A percentile compares a stretch with the other conserved stretches of the same genome.
phyloP scores from a whole-genome alignment of 2,888 invertebrate species.

The Erebia epiphron region DNA sequence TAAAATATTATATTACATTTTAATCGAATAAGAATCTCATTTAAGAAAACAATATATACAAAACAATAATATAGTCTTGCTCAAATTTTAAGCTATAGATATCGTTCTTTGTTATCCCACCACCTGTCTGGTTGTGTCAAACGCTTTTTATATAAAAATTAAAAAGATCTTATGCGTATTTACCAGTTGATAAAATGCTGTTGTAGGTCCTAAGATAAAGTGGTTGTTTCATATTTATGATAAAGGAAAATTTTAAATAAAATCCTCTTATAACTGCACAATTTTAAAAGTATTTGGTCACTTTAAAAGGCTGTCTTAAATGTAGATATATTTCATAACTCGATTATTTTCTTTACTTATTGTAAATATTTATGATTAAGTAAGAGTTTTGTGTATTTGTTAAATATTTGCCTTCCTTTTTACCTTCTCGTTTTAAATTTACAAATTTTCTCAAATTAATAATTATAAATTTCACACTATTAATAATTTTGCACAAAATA shows the following conservation, averaged over 20 bases:
- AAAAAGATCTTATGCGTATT: slow-evolving; percentile 41
- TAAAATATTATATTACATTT: no score
- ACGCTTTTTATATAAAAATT: slow-evolving; percentile 31
- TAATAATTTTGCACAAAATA: neutral
- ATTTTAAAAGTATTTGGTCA: slow-evolving; percentile 54
- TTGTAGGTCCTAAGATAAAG: slow-evolving; percentile 41
- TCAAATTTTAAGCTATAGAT: slow-evolving; percentile 15
- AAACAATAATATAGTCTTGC: neutral
- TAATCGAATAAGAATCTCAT: no score
- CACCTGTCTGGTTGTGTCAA: slow-evolving; percentile 41
- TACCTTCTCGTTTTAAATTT: slow-evolving; percentile 37
- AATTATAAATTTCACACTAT: neutral
- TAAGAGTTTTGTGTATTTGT: slow-evolving; percentile 28
- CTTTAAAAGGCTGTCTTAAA: slow-evolving; percentile 58
- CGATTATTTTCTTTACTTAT: slow-evolving; percentile 28
- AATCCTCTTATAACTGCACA: slow-evolving; percentile 53
- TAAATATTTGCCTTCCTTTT: slow-evolving; percentile 49
- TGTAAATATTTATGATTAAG: slow-evolving; percentile 24
- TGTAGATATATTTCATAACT: slow-evolving; percentile 33
- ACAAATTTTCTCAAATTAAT: neutral
- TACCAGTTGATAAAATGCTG: slow-evolving; percentile 35
- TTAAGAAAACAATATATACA: no score
- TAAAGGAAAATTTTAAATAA: slow-evolving; percentile 45
- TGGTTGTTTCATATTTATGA: slow-evolving; percentile 52
- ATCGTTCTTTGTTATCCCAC: slow-evolving; percentile 9